Evolutionary conservation across 2,888 invertebrate genomes (phyloP), one percentile per base, ranked within the genome.

Genomic region (Sisyra nigra): DNA sequence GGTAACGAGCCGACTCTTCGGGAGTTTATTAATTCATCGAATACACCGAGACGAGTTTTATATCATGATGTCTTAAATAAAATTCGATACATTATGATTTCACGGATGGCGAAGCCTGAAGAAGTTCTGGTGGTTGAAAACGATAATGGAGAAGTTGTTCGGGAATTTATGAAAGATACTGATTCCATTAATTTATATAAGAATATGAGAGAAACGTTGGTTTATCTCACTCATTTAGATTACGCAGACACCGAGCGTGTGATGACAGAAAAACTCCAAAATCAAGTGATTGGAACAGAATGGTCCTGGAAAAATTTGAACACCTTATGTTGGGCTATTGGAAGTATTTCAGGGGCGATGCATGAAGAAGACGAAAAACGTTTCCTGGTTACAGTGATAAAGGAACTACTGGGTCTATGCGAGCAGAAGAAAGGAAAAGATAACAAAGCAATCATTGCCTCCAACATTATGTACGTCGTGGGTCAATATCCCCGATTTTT

Each of bases 261-360:
- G 48, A 98, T 99, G 98, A 97, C 97, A 45, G 89, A 94, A 55
- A 98, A 98, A 60, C 68, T 99, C 18, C 86, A 92, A 56, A 93
- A 94, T 62, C 98, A 98, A 70, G 96, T 99, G 3, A 94, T 94
- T 66, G 97, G 97, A 5, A 75, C 79, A 24, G 98, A 99, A 63
- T 99, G 98, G 89, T 97, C 97, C 7, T 99, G 98, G 98, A 97
- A 97, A 65, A 98, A 98, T 66, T 72, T 99, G 44, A 99, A 99
- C 60, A 97, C 98, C 39, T 74, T 98, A 31, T 98, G 98, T 60
- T 98, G 98, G 98, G 98, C 98, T 7, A 97, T 98, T 56, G 98
- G 98, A 39, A 94, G 94, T 45, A 97, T 97, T 59, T 93, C 92
- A 53, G 98, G 98, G 55, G 94, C 98, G 43, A 93, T 97, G 86